A percentile compares a stretch with the other conserved stretches of the same genome.
Evolutionary conservation across 1,140 invertebrate genomes (phyloP).

Genomic region (Penaeus indicus): DNA sequence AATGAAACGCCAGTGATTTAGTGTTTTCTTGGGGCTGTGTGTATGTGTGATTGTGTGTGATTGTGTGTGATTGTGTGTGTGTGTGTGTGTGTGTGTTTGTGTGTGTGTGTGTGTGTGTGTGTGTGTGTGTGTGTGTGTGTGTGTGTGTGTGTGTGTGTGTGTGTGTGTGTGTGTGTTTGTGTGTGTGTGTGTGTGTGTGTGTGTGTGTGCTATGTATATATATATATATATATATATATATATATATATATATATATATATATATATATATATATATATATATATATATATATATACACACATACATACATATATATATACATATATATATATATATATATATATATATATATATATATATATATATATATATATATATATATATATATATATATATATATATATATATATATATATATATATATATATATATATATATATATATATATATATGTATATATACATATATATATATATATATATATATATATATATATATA

Average conservation of each 20-base stretch:
- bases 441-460: no score
- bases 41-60: no score
- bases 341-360: background rate
- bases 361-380: background rate
- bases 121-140: slow-evolving; percentile 4
- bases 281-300: background rate
- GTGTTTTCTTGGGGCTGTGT: background rate
- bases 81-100: no score
- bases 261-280: background rate
- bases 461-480: no score
- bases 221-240: slow-evolving; percentile 5
- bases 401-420: slow-evolving; percentile 20
- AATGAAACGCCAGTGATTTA: background rate
- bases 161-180: background rate
- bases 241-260: slow-evolving; percentile 6
- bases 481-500: background rate
- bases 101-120: slow-evolving; percentile 2
- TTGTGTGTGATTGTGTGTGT: no score
- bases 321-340: background rate
- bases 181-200: background rate
- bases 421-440: no score
- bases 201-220: background rate
- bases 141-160: background rate
- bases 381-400: background rate
- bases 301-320: no score